These are phyloP conservation scores for Dermochelys coriacea DNA, from an alignment of 2,797 vertebrate genomes.

Conservation along the genomic window DNA sequence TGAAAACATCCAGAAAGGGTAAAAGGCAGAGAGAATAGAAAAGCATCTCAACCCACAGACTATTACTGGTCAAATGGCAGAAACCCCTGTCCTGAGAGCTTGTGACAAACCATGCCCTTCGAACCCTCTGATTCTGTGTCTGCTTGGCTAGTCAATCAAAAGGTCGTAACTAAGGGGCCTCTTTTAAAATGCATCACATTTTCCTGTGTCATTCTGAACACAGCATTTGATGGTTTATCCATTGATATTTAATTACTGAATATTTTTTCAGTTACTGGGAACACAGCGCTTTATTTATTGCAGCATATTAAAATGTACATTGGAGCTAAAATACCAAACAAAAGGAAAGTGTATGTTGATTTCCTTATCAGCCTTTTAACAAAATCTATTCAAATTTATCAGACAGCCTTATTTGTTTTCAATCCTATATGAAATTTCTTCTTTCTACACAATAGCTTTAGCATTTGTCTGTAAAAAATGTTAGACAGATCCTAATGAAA, in stretches of 20 bases:
- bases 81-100: too few species aligned
- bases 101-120: too few species aligned
- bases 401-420: background rate
- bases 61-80: too few species aligned
- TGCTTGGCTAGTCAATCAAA: background rate
- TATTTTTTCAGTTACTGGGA: background rate
- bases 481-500: background rate
- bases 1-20: too few species aligned
- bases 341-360: background rate
- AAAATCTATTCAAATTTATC: background rate
- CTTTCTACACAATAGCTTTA: background rate
- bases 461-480: background rate
- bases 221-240: background rate
- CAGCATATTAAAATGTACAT: background rate
- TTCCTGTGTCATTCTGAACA: background rate
- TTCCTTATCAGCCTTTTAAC: background rate
- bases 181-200: background rate
- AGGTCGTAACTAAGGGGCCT: background rate
- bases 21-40: too few species aligned
- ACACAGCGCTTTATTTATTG: background rate
- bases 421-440: background rate
- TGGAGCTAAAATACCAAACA: background rate
- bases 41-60: too few species aligned
- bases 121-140: too few species aligned
- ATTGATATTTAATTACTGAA: background rate